Percentiles rank a stretch among this genome's conserved stretches.
Evolutionary conservation across 2,888 invertebrate genomes (phyloP).

Genomic region (Megaustenia siamemsis): DNA sequence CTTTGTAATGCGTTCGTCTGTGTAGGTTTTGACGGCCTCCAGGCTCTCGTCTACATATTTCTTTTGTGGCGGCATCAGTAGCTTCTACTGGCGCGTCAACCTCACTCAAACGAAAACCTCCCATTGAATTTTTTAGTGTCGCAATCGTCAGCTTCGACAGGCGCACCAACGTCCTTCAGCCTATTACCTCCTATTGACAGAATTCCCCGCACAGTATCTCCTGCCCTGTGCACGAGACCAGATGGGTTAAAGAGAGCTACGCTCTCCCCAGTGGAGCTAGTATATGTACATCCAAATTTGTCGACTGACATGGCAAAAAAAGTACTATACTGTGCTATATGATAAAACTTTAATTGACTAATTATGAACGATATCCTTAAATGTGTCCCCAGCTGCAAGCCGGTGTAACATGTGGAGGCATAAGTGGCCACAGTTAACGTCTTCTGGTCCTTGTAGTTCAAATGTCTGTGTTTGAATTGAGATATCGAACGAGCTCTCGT

Average conservation of each 20-base stretch:
- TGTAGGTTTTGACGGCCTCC: too few species aligned
- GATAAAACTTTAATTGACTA: too few species aligned
- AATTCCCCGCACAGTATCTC: not conserved
- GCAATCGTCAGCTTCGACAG: too few species aligned
- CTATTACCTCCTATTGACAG: not conserved
- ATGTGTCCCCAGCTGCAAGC: not conserved
- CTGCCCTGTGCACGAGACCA: not conserved
- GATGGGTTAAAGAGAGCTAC: not conserved
- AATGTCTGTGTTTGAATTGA: not conserved
- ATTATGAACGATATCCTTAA: not conserved
- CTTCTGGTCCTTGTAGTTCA: not conserved
- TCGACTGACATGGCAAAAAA: not conserved
- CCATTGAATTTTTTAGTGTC: too few species aligned
- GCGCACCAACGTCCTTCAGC: not conserved
- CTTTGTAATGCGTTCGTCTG: too few species aligned
- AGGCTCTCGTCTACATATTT: too few species aligned
- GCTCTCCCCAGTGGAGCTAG: not conserved
- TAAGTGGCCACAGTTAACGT: constrained; percentile 10
- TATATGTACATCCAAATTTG: not conserved
- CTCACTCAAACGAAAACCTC: too few species aligned
- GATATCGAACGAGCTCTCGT: not conserved
- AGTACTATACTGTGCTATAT: too few species aligned
- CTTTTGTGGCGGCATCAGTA: too few species aligned
- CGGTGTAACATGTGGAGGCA: not conserved
- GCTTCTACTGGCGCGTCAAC: too few species aligned